These are phyloP conservation scores for Coracopsis vasa DNA, from an alignment of 2,113 vertebrate species.

Conservation along the genomic window DNA sequence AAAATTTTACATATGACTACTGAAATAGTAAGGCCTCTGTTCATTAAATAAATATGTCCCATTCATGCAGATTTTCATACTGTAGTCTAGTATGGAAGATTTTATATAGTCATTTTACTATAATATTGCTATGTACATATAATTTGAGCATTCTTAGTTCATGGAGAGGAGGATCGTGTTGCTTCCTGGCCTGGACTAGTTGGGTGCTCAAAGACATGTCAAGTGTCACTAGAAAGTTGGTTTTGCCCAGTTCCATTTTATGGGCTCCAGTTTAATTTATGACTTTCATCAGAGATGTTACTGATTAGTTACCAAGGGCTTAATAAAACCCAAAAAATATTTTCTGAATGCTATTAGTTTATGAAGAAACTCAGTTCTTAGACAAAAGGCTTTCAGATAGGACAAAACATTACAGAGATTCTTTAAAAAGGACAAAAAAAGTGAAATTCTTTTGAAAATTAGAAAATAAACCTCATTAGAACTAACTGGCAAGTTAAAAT, in stretches of 20 bases:
- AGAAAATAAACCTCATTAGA: not conserved
- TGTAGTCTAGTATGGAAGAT: constrained; percentile 37
- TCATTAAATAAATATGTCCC: constrained; percentile 56
- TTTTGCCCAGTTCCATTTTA: not conserved
- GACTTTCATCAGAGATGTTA: not conserved
- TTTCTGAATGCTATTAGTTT: not conserved
- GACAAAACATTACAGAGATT: not conserved
- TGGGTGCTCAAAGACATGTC: not conserved
- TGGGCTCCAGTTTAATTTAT: not conserved
- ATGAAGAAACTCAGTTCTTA: not conserved
- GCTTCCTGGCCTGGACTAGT: not conserved
- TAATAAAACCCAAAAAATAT: not conserved
- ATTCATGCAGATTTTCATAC: constrained; percentile 48
- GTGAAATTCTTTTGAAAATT: not conserved
- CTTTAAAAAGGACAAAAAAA: not conserved
- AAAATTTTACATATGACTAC: constrained; percentile 22
- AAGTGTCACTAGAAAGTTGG: not conserved
- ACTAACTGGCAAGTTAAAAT: not conserved
- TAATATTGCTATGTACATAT: not conserved
- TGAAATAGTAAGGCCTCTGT: constrained; percentile 62
- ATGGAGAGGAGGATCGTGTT: not conserved
- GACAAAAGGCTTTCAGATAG: not conserved
- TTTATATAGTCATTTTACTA: constrained; percentile 35
- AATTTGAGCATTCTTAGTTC: not conserved
- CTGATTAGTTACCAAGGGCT: not conserved